A percentile compares a stretch with the other conserved stretches of the same genome.
Evolutionary conservation across 2,888 invertebrate species (phyloP).

Genomic region (Xiphydria camelus): DNA sequence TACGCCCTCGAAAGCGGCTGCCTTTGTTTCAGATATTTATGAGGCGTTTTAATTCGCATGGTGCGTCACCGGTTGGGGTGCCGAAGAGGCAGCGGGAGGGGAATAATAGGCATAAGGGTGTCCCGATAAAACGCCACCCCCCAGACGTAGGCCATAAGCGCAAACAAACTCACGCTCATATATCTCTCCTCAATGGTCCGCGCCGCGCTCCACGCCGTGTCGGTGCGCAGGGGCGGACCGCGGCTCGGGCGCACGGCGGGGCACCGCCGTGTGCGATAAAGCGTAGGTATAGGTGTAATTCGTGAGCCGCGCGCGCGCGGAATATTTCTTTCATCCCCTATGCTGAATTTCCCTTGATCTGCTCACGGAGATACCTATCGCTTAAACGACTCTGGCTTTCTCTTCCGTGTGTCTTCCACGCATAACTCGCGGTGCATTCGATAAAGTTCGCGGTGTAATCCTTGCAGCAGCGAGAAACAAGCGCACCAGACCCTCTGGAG

Average conservation of each 20-base stretch:
- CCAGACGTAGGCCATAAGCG: slow-evolving; percentile 43
- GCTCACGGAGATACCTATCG: too few relatives aligned
- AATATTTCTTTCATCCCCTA: too few relatives aligned
- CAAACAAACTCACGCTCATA: slow-evolving; percentile 62
- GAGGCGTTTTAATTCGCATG: slow-evolving; percentile 58
- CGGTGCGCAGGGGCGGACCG: slow-evolving; percentile 30
- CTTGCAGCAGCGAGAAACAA: too few relatives aligned
- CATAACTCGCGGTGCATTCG: too few relatives aligned
- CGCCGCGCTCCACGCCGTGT: slow-evolving; percentile 21
- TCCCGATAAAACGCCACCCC: slow-evolving; percentile 47
- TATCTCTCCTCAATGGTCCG: slow-evolving; percentile 60
- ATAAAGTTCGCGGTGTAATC: too few relatives aligned
- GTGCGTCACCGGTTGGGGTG: slow-evolving; percentile 45
- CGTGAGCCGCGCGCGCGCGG: too few relatives aligned
- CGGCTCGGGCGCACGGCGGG: slow-evolving; percentile 12
- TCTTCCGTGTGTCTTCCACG: too few relatives aligned
- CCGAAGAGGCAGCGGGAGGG: slow-evolving; percentile 30
- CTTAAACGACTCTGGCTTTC: too few relatives aligned
- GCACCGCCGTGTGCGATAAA: too few relatives aligned
- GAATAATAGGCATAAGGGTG: slow-evolving; percentile 54
- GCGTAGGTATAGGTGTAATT: too few relatives aligned
- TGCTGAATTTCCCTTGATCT: too few relatives aligned
- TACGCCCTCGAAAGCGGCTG: slow-evolving; percentile 55
- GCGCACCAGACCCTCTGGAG: too few relatives aligned
- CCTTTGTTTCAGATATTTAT: slow-evolving; percentile 59